Conservation (phyloP, 1,140 invertebrate genomes). For the Drosophila pallidifrons region DNA sequence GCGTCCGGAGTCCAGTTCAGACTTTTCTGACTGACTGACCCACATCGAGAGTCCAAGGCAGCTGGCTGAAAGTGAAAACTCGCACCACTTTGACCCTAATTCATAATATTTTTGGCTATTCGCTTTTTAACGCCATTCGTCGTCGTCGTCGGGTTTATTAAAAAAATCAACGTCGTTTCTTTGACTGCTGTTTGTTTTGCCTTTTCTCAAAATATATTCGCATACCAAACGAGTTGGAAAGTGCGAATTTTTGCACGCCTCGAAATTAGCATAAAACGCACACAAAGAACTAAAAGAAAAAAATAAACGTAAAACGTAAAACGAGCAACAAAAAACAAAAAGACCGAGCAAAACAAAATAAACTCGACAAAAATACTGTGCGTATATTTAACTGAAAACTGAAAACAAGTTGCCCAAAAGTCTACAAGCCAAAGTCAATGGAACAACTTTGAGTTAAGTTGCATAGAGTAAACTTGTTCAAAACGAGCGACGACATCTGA, state of each 20-base stretch:
- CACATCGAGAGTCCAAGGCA: conserved; percentile 40
- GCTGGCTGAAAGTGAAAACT: conserved; percentile 73
- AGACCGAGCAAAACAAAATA: too few species aligned
- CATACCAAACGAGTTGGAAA: conserved; percentile 77
- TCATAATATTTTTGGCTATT: conserved; percentile 59
- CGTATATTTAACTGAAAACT: conserved; percentile 26
- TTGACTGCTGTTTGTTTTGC: conserved; percentile 40
- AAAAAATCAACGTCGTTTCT: conserved; percentile 17
- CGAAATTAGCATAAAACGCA: conserved; percentile 73
- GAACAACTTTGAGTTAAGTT: conserved; percentile 19
- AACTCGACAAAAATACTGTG: too few species aligned
- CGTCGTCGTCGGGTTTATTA: neutral
- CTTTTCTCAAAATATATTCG: conserved; percentile 43
- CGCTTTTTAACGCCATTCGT: conserved; percentile 23
- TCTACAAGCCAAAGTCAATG: conserved; percentile 31
- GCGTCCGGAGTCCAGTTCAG: conserved; percentile 3
- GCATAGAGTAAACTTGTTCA: conserved; percentile 14
- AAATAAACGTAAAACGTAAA: neutral
- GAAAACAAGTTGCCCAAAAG: conserved; percentile 44
- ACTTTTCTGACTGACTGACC: conserved; percentile 42
- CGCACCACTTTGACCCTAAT: conserved; percentile 65
- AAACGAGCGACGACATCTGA: conserved; percentile 5
- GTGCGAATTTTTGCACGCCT: conserved; percentile 81
- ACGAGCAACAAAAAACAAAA: neutral
- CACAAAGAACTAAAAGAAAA: conserved; percentile 41